Evolutionary conservation across 2,888 invertebrate species (phyloP).

Genomic region (Thera britannica): DNA sequence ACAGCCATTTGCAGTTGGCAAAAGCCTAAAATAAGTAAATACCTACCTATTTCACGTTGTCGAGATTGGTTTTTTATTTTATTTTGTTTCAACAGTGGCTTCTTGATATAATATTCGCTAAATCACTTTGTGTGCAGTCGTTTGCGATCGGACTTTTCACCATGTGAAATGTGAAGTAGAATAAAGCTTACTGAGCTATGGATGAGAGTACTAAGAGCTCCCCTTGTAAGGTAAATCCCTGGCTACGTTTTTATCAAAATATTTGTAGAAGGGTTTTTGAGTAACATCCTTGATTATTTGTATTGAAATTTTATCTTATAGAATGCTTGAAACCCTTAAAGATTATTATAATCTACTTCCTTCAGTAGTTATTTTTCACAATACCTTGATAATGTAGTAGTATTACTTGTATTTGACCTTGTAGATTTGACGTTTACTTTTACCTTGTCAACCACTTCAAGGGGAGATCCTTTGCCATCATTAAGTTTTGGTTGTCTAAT

Average conservation of each 20-base stretch:
- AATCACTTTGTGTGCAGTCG: conserved; percentile 74
- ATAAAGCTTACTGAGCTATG: conserved; percentile 72
- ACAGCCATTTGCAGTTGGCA: conserved; percentile 53
- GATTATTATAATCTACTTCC: conserved; percentile 16
- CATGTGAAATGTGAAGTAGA: conserved; percentile 77
- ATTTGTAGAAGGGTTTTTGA: conserved; percentile 48
- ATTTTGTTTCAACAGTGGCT: conserved; percentile 79
- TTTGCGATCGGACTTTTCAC: conserved; percentile 67
- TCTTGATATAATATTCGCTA: conserved; percentile 78
- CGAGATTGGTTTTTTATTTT: conserved; percentile 78
- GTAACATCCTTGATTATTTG: conserved; percentile 40
- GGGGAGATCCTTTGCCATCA: conserved; percentile 44
- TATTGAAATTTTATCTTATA: conserved; percentile 23
- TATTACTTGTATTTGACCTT: conserved; percentile 32
- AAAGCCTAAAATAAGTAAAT: conserved; percentile 65
- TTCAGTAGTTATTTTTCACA: conserved; percentile 11
- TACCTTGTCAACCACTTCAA: conserved; percentile 37
- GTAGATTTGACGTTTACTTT: conserved; percentile 26
- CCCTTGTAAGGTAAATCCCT: conserved; percentile 81
- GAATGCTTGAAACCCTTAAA: conserved; percentile 27
- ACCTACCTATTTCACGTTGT: conserved; percentile 64
- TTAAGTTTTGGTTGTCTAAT: conserved; percentile 20
- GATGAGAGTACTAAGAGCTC: conserved; percentile 79
- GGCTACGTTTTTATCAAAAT: conserved; percentile 52
- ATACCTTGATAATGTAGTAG: conserved; percentile 22